Evolutionary conservation across 2,888 invertebrate genomes (phyloP).

Genomic region (Parasteatoda lunata): DNA sequence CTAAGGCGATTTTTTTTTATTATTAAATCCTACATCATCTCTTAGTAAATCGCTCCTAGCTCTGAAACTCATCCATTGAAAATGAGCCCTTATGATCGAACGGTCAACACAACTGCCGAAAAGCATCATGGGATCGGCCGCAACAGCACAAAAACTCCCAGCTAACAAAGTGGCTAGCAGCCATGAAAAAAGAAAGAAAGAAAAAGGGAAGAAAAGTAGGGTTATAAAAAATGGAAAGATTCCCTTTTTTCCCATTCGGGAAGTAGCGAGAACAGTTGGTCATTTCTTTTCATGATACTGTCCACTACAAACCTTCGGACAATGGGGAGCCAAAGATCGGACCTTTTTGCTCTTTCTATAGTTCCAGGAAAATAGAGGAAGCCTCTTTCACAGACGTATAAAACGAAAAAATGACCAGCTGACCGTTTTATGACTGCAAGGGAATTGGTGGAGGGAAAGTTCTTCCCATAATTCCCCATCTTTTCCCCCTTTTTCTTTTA

Average conservation of each 20-base stretch:
- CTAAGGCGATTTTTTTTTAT: no score
- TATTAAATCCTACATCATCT: neutral
- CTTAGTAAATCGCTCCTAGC: neutral
- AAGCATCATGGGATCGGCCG: conserved; percentile 22
- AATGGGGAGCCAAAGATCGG: conserved; percentile 50
- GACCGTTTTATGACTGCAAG: conserved; percentile 51
- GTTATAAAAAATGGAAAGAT: conserved; percentile 21
- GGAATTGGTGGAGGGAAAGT: neutral
- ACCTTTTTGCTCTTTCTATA: conserved; percentile 17
- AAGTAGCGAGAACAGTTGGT: neutral
- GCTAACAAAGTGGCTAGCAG: conserved; percentile 21
- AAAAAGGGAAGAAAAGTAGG: neutral
- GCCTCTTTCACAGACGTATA: conserved; percentile 8
- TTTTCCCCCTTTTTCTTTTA: neutral
- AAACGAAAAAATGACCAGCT: conserved; percentile 18
- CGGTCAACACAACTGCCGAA: conserved; percentile 4
- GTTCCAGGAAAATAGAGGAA: conserved; percentile 25
- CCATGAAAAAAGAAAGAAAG: conserved; percentile 5
- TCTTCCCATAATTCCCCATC: neutral
- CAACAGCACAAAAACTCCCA: conserved; percentile 11
- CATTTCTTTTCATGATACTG: conserved; percentile 35
- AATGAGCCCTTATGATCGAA: conserved; percentile 15
- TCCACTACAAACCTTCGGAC: conserved; percentile 45
- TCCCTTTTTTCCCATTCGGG: conserved; percentile 9
- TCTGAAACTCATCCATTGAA: neutral